Evolutionary conservation across 2,113 vertebrate genomes (phyloP).

Genomic region (Anoura caudifer): DNA sequence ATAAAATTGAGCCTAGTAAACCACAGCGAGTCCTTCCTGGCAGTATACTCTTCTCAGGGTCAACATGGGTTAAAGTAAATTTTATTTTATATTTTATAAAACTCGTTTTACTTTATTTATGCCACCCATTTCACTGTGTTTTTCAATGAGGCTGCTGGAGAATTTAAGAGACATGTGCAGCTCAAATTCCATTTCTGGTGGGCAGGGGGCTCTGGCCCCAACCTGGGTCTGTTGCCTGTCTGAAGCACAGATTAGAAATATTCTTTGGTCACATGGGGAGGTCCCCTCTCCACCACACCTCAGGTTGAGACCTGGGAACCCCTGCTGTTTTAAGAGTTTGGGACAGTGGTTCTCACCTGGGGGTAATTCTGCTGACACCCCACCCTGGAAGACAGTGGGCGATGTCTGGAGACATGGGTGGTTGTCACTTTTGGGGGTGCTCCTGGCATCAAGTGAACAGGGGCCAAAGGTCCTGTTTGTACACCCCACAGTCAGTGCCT

Average conservation of each 20-base stretch:
- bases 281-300: neutral
- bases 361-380: neutral
- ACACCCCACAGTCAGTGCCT: fast-evolving
- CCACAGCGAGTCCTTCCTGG: neutral
- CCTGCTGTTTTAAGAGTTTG: neutral
- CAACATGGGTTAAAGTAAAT: neutral
- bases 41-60: neutral
- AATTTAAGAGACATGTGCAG: neutral
- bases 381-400: neutral
- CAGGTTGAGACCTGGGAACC: neutral
- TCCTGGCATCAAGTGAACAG: neutral
- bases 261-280: neutral
- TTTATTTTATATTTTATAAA: neutral
- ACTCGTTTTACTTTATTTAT: neutral
- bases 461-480: neutral
- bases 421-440: neutral
- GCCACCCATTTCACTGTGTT: neutral
- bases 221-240: neutral
- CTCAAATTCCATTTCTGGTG: neutral
- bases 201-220: neutral
- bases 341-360: neutral
- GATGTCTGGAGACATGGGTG: neutral
- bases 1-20: neutral
- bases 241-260: neutral
- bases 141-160: neutral